Base-by-base conservation (phyloP, 1,140 invertebrate genomes). In the Scaptomyza montana region DNA sequence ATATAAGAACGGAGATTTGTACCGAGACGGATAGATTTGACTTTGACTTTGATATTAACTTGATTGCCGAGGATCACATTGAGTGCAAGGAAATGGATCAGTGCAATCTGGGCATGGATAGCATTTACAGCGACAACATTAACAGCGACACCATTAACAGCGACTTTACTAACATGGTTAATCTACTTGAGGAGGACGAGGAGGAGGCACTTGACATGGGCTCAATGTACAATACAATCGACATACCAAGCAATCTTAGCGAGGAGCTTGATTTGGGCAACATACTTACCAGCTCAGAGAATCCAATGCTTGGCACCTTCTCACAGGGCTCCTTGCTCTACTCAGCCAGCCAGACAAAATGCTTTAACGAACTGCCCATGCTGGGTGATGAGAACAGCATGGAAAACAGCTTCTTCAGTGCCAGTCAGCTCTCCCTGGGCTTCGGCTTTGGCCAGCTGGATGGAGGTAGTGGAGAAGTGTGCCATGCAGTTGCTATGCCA, bases 11-110 rank as follows among this genome's bases (percentile, higher is more conserved):
- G 72, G 66, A 89, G 74, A 81, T 70, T 71, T 78, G 72, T 74
- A 89, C 70, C 57, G 74, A 79, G 72, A 89, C 84, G 73, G 80
- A 89, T 74, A 87, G 78, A 76, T 86, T 90, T 90, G 82, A 91
- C 77, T 79, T 89, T 66, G 80, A 89, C 74, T 89, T 91, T 75
- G 82, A 89, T 67, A 80, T 86, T 81, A 89, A 89, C 79, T 68
- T 91, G 86, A 75, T 91, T 87, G 77, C 79, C 76, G 77, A 78
- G 63, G 79, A 80, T 89, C 61, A 43, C 50, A 77, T 79, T 70
- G 82, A 70, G 62, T 68, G 55, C 55, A 81, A 90, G 78, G 70
- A 82, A 67, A 81, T 76, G 76, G 71, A 80, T 72, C 70, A 61
- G 69, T 71, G 65, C 67, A 82, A 59, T 71, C 63, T 61, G 65